phyloP scores from a whole-genome alignment of 2,113 vertebrate species.

The Odocoileus hemionus region DNA sequence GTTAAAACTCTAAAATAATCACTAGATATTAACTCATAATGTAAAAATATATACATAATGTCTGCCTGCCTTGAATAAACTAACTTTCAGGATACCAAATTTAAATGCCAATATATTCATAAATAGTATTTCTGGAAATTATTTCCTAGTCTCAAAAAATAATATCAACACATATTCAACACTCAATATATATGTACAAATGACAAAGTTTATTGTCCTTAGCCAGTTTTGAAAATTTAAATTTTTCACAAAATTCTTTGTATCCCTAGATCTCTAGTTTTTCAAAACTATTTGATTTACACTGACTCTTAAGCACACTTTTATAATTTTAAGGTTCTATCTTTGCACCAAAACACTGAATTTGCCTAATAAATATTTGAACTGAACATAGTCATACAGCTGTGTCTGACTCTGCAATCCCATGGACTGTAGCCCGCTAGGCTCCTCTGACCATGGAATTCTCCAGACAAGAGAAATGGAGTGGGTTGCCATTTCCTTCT shows the following conservation, averaged over 20 bases:
- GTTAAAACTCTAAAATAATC: not conserved
- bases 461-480: not conserved
- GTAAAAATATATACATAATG: not conserved
- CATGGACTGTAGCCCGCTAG: not conserved
- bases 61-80: not conserved
- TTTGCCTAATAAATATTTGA: not conserved
- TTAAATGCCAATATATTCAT: not conserved
- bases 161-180: not conserved
- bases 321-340: not conserved
- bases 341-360: not conserved
- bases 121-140: slow-evolving; percentile 3
- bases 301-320: not conserved
- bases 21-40: not conserved
- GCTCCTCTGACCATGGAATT: not conserved
- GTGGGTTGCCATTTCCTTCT: not conserved
- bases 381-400: not conserved
- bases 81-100: not conserved
- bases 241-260: not conserved
- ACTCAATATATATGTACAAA: not conserved
- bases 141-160: not conserved
- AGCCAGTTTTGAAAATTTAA: not conserved
- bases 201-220: not conserved
- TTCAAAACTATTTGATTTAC: not conserved
- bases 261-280: not conserved
- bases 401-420: not conserved